phyloP scores from a whole-genome alignment of 2,113 vertebrate species.

The Tamias sibiricus region DNA sequence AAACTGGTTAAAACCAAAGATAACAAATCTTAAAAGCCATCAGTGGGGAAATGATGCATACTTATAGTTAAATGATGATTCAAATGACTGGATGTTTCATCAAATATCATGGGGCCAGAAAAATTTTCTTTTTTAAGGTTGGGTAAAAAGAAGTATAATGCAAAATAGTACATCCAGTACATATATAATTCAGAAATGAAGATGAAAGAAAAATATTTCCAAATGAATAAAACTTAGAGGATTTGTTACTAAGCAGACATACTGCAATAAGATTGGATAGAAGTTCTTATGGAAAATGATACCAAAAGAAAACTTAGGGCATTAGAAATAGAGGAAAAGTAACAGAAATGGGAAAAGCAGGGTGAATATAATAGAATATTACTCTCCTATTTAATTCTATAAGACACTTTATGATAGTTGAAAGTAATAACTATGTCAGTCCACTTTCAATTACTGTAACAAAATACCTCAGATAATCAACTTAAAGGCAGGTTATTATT shows the following conservation, averaged over 20 bases:
- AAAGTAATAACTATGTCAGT: neutral
- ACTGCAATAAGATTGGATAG: neutral
- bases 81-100: neutral
- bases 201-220: neutral
- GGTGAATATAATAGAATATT: neutral
- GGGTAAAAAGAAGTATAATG: neutral
- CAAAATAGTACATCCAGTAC: conserved; percentile 4
- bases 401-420: neutral
- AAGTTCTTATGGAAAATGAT: neutral
- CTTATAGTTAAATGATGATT: neutral
- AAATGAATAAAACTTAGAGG: neutral
- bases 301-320: neutral
- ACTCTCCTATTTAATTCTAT: neutral
- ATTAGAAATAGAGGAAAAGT: neutral
- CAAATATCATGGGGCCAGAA: neutral
- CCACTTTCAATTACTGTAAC: neutral
- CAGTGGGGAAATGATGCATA: neutral
- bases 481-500: neutral
- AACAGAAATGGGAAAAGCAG: neutral
- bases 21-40: neutral
- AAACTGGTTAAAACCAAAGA: neutral
- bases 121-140: neutral
- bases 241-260: neutral
- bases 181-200: conserved; percentile 12
- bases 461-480: neutral